Percentiles rank a stretch among this genome's conserved stretches.
Conservation (phyloP, 2,113 vertebrate genomes). For the Calyptommatus sinebrachiatus region DNA sequence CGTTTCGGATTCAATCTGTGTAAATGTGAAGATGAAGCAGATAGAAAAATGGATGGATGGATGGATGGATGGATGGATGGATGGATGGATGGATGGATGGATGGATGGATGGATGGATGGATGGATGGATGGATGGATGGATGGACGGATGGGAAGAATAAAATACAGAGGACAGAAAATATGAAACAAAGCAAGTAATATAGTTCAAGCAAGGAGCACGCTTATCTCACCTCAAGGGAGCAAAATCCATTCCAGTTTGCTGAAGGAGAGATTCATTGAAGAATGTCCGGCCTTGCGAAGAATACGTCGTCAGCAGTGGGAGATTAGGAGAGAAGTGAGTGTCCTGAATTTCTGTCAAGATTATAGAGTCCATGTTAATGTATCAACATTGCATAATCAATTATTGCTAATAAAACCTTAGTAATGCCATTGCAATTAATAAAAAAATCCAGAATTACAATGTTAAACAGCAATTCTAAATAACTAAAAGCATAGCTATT, state of each 20-base stretch:
- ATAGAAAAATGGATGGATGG: background rate
- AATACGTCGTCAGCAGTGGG: constrained; percentile 65
- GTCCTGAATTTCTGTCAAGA: constrained; percentile 77
- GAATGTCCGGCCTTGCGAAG: constrained; percentile 56
- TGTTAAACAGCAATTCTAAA: background rate
- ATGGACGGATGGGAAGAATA: no score
- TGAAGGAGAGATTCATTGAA: constrained; percentile 75
- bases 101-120: no score
- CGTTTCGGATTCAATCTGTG: no score
- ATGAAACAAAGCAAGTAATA: background rate
- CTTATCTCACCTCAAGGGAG: constrained; percentile 80
- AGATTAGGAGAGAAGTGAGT: constrained; percentile 76
- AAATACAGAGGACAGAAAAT: no score
- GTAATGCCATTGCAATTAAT: constrained; percentile 21
- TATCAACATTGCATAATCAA: constrained; percentile 9
- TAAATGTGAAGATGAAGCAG: background rate
- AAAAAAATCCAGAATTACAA: background rate
- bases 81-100: no score
- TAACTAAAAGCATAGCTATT: background rate
- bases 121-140: no score
- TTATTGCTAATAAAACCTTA: constrained; percentile 31
- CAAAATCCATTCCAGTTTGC: constrained; percentile 78
- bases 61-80: no score
- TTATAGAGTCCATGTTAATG: constrained; percentile 34
- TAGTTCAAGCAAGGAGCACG: background rate